A percentile compares a stretch with the other conserved stretches of the same genome.
Conservation (phyloP, 2,888 invertebrate genomes). For the Lordiphosa andalusiaca region DNA sequence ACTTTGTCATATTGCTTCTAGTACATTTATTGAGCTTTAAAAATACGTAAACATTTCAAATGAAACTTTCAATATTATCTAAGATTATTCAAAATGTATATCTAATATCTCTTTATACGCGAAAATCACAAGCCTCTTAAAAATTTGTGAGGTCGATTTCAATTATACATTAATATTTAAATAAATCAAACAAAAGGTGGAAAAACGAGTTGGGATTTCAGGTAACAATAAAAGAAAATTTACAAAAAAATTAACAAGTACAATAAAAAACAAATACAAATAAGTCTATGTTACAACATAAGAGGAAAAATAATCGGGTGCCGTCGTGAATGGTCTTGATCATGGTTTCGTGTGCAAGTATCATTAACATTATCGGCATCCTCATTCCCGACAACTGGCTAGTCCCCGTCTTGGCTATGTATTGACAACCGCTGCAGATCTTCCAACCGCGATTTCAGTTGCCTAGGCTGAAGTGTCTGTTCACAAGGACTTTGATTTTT, state of each 20-base stretch:
- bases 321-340: constrained; percentile 41
- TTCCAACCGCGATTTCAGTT: constrained; percentile 84
- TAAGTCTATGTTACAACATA: constrained; percentile 75
- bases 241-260: constrained; percentile 11
- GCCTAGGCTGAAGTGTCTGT: constrained; percentile 71
- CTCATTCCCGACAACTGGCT: constrained; percentile 52
- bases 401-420: constrained; percentile 39
- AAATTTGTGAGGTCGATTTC: background rate
- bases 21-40: too few species aligned
- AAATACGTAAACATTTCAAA: too few species aligned
- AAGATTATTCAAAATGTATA: too few species aligned
- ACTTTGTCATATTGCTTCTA: too few species aligned
- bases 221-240: constrained; percentile 8
- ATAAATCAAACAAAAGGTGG: background rate
- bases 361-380: constrained; percentile 73
- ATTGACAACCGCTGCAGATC: constrained; percentile 72
- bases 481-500: constrained; percentile 65
- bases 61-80: too few species aligned
- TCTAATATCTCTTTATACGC: too few species aligned
- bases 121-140: background rate
- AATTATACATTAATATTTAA: background rate
- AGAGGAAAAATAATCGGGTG: constrained; percentile 56
- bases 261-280: constrained; percentile 32
- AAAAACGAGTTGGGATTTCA: background rate
- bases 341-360: constrained; percentile 40